Evolutionary conservation across 2,797 vertebrate genomes (phyloP).

Genomic region (Lindbergichthys nudifrons): DNA sequence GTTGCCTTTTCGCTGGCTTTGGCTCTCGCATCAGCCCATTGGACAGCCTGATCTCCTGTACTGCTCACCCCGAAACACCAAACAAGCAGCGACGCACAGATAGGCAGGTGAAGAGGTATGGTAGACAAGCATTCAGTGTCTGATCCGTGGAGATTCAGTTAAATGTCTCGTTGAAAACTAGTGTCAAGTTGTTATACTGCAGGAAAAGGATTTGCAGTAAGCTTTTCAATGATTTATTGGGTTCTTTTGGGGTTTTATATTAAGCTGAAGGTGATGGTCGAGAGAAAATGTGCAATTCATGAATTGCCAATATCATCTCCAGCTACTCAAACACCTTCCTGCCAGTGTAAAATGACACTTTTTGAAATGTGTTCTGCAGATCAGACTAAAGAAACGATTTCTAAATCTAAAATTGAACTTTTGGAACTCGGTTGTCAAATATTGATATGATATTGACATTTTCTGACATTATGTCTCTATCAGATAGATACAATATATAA

Average conservation of each 20-base stretch:
- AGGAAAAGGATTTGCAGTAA: not conserved
- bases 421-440: not conserved
- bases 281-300: not conserved
- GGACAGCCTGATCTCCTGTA: slow-evolving; percentile 9
- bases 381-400: not conserved
- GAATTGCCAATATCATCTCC: not conserved
- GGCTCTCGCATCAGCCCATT: slow-evolving; percentile 9
- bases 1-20: slow-evolving; percentile 54
- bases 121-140: not conserved
- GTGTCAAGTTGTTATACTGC: not conserved
- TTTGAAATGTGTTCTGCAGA: not conserved
- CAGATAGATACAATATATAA: no score
- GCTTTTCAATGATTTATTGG: not conserved
- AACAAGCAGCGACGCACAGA: not conserved
- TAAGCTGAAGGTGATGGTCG: not conserved
- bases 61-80: not conserved
- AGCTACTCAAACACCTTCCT: not conserved
- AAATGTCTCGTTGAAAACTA: not conserved
- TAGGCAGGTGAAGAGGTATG: not conserved
- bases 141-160: not conserved
- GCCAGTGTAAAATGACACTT: not conserved
- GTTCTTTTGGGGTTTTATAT: not conserved
- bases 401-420: not conserved
- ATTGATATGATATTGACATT: not conserved
- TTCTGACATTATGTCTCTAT: not conserved